Conservation (phyloP, 2,113 vertebrate species). For the Colinus virginianus region DNA sequence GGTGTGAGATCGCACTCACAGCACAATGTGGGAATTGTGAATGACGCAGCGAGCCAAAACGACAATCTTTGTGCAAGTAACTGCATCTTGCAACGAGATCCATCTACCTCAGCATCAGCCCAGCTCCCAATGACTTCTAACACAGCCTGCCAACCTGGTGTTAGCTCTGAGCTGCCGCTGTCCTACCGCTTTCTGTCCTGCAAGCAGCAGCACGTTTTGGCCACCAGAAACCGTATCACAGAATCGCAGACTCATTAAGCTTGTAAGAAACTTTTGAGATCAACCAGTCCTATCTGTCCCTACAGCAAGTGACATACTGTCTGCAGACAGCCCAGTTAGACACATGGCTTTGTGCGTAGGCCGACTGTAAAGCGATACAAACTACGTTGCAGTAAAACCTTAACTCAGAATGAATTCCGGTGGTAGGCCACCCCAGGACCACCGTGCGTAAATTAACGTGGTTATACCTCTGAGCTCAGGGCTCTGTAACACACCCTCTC, state of each 20-base stretch:
- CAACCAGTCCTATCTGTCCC: background rate
- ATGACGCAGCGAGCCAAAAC: background rate
- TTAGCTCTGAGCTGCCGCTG: background rate
- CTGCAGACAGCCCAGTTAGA: background rate
- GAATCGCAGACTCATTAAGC: no score
- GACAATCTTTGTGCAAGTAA: background rate
- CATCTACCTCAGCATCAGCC: no score
- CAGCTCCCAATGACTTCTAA: background rate
- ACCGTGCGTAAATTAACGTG: accelerated
- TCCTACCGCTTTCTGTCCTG: background rate
- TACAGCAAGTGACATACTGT: background rate
- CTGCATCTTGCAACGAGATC: background rate
- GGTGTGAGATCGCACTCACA: background rate
- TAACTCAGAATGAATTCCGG: background rate
- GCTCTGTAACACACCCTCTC: accelerated
- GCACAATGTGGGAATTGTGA: accelerated
- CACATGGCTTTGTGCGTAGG: accelerated
- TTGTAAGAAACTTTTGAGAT: no score
- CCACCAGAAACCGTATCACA: background rate
- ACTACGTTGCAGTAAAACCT: accelerated
- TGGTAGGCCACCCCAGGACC: background rate
- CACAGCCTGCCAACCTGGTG: background rate
- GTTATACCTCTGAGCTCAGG: accelerated
- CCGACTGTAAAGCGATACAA: accelerated
- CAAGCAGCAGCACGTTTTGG: accelerated